Evolutionary conservation across 1,140 invertebrate species (phyloP).

Genomic region (Drosophila quadrilineata): DNA sequence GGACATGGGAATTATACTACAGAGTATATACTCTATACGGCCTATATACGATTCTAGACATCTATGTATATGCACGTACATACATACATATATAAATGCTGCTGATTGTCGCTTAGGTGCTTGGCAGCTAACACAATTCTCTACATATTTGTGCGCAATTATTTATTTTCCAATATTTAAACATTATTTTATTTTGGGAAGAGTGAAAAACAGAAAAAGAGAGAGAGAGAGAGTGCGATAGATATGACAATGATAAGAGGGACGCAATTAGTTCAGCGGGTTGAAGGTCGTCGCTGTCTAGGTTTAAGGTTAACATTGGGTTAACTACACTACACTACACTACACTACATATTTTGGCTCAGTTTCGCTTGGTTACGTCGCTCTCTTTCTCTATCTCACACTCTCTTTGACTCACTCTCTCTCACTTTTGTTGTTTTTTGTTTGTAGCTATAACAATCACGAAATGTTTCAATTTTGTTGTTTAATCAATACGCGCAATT

Average conservation of each 20-base stretch:
- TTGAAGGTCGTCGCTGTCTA: constrained; percentile 28
- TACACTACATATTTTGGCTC: constrained; percentile 2
- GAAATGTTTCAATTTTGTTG: constrained; percentile 28
- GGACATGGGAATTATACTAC: constrained; percentile 22
- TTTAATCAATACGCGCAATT: constrained; percentile 45
- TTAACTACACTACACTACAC: no score
- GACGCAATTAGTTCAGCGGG: constrained; percentile 24
- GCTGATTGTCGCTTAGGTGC: no score
- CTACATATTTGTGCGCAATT: not conserved
- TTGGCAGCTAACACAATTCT: constrained; percentile 11
- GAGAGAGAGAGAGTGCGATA: no score
- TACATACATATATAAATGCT: no score
- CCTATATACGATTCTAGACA: no score
- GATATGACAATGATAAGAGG: no score
- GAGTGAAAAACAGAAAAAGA: constrained; percentile 22
- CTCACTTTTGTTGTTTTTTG: not conserved
- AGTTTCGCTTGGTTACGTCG: constrained; percentile 1
- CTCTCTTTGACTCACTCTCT: not conserved
- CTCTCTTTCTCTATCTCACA: not conserved
- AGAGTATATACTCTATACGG: not conserved
- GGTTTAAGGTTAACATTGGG: constrained; percentile 39
- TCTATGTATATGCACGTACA: no score
- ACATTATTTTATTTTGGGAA: no score
- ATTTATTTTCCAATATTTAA: not conserved
- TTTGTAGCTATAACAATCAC: constrained; percentile 49